A percentile compares a stretch with the other conserved stretches of the same genome.
phyloP scores from a whole-genome alignment of 2,888 invertebrate species.

The Ryuthela nishihirai region DNA sequence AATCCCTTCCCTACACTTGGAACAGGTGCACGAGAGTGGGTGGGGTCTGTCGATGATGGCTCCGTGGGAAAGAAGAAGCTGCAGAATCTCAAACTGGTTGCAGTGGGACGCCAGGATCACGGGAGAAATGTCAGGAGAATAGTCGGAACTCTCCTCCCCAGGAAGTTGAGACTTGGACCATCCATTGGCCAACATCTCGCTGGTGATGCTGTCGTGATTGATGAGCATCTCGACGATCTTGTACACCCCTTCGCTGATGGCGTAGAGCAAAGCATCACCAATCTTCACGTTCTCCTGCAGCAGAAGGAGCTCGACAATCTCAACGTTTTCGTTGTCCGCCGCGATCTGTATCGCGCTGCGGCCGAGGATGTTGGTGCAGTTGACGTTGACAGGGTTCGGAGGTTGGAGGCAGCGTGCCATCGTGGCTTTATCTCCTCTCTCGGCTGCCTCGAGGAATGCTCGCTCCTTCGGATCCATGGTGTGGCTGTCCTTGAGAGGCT shows the following conservation, averaged over 20 bases:
- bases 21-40: slow-evolving; percentile 53
- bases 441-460: slow-evolving; percentile 56
- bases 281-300: slow-evolving; percentile 47
- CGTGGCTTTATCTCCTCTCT: slow-evolving; percentile 56
- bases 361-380: slow-evolving; percentile 57
- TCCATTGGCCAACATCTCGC: slow-evolving; percentile 56
- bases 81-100: slow-evolving; percentile 59
- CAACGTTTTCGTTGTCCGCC: slow-evolving; percentile 57
- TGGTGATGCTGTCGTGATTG: slow-evolving; percentile 55
- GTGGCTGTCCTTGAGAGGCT: slow-evolving; percentile 48
- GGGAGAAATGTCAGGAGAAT: slow-evolving; percentile 55
- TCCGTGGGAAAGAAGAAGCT: slow-evolving; percentile 55
- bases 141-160: slow-evolving; percentile 55
- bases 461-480: slow-evolving; percentile 52
- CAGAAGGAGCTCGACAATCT: slow-evolving; percentile 56
- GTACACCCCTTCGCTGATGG: slow-evolving; percentile 56
- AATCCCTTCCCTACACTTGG: slow-evolving; percentile 50
- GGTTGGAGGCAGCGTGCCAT: slow-evolving; percentile 53
- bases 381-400: slow-evolving; percentile 51
- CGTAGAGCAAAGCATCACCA: slow-evolving; percentile 56
- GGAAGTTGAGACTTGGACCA: slow-evolving; percentile 52
- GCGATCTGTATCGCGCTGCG: slow-evolving; percentile 56
- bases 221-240: slow-evolving; percentile 57
- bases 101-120: slow-evolving; percentile 55
- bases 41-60: slow-evolving; percentile 54